Conservation (phyloP, 2,888 invertebrate genomes). For the Molanna angustata region DNA sequence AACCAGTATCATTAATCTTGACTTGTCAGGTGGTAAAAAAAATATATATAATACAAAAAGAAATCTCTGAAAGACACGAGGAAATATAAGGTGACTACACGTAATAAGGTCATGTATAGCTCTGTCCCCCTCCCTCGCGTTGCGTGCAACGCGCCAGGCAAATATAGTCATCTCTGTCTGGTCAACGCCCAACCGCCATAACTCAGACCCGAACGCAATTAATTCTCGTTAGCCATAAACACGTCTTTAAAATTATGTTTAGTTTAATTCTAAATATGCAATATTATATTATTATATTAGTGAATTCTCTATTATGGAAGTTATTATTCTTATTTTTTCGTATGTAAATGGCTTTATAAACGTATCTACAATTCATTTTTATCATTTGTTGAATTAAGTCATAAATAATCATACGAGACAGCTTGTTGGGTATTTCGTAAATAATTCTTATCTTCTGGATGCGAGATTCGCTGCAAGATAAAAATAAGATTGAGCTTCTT, state of each 20-base stretch:
- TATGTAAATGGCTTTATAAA: background rate
- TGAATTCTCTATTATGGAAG: background rate
- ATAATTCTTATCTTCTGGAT: no score
- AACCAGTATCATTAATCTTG: conserved; percentile 10
- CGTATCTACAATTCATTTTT: background rate
- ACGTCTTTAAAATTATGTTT: conserved; percentile 17
- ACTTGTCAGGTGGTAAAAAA: conserved; percentile 13
- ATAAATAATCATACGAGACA: conserved; percentile 6
- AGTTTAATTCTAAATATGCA: conserved; percentile 11
- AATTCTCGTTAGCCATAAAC: conserved; percentile 22
- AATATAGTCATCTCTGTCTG: conserved; percentile 12
- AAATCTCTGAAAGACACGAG: conserved; percentile 14
- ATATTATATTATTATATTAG: no score
- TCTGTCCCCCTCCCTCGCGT: conserved; percentile 10
- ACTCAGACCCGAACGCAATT: conserved; percentile 24
- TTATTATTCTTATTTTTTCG: background rate
- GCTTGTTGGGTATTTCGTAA: no score
- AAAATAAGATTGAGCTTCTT: background rate
- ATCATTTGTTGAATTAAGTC: conserved; percentile 9
- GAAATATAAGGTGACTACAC: conserved; percentile 18
- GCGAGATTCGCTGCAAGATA: background rate
- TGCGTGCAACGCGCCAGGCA: conserved; percentile 3
- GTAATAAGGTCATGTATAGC: conserved; percentile 12
- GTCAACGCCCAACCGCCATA: conserved; percentile 29
- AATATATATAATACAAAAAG: conserved; percentile 5